Evolutionary conservation across 2,888 invertebrate species (phyloP).

Genomic region (Campoplex nolae): DNA sequence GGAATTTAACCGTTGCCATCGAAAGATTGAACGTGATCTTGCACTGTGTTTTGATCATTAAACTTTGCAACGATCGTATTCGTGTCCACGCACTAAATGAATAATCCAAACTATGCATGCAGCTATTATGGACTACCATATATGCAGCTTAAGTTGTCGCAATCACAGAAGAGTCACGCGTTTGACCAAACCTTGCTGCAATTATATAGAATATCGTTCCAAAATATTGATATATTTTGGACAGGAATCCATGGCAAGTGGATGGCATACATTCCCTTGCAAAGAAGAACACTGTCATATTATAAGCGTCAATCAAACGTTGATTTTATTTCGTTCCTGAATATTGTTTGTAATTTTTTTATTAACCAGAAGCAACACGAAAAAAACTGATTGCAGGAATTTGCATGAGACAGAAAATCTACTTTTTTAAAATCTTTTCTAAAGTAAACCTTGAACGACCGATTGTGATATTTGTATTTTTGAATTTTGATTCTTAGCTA

Average conservation of each 20-base stretch:
- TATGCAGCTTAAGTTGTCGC: background rate
- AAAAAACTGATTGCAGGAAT: background rate
- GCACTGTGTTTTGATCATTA: conserved; percentile 49
- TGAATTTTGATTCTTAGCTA: background rate
- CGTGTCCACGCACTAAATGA: background rate
- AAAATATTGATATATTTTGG: background rate
- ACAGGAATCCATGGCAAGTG: background rate
- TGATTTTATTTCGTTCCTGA: background rate
- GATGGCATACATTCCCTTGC: background rate
- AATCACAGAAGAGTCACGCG: background rate
- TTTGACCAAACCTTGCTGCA: background rate
- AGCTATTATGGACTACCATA: background rate
- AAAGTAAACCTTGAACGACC: background rate
- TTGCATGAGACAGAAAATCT: background rate
- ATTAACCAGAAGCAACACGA: background rate
- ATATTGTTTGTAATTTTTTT: background rate
- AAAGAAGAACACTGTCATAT: background rate
- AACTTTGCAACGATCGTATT: conserved; percentile 49
- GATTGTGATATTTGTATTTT: background rate
- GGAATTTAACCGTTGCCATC: conserved; percentile 35
- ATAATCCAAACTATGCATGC: background rate
- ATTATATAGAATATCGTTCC: background rate
- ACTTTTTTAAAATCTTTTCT: no score
- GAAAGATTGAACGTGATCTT: conserved; percentile 66
- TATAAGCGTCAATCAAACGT: background rate